A percentile compares a stretch with the other conserved stretches of the same genome.
phyloP scores from a whole-genome alignment of 2,113 vertebrate species.

The Felis catus region F.catus_Fca126_mat1.0 CM031425.1:45944501-45945000 shows the following conservation, averaged over 20 bases:
- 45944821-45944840: neutral
- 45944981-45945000: neutral
- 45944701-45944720: neutral
- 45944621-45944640: neutral
- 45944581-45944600: neutral
- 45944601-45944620: neutral
- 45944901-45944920: neutral
- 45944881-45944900: neutral
- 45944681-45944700: neutral
- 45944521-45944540: neutral
- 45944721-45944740: neutral
- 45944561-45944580: neutral
- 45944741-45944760: neutral
- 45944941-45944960: neutral
- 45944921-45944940: neutral
- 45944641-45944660: neutral
- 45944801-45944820: neutral
- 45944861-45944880: neutral
- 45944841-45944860: conserved; percentile 14
- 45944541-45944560: too few relatives aligned
- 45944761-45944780: too few relatives aligned
- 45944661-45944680: neutral
- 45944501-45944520: neutral
- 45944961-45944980: neutral
- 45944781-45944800: too few relatives aligned